These are phyloP conservation scores for Ophiothrix spiculata DNA, from an alignment of 35 echinoderm and acorn worm species.

Conservation along the genomic window DNA sequence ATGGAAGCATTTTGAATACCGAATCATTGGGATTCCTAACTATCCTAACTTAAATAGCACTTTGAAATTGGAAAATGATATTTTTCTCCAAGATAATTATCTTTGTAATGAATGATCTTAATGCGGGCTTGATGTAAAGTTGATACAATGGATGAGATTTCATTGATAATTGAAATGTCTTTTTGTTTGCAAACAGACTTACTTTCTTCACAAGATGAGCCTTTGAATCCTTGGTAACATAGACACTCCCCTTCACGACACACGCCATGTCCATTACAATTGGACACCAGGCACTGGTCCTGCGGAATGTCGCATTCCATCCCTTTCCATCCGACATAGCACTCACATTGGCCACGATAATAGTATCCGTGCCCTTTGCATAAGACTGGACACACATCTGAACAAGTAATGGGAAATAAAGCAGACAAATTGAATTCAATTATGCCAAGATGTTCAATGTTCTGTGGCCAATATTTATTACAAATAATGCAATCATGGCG, in stretches of 20 bases:
- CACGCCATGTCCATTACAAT: constrained; percentile 87
- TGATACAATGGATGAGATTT: too few species aligned
- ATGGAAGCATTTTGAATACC: too few species aligned
- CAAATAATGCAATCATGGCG: neutral
- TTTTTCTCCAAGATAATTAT: too few species aligned
- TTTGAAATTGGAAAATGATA: too few species aligned
- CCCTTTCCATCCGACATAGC: constrained; percentile 80
- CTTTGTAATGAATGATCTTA: too few species aligned
- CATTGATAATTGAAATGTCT: too few species aligned
- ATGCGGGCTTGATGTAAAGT: too few species aligned
- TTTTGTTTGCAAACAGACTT: too few species aligned
- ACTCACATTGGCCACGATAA: constrained; percentile 63
- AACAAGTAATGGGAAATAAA: neutral
- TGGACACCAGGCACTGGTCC: constrained; percentile 74
- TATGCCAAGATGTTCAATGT: neutral
- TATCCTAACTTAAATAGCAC: too few species aligned
- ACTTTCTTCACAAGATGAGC: constrained; percentile 81
- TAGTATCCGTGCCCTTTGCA: constrained; percentile 73
- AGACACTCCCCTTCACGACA: constrained; percentile 84
- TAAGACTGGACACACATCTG: constrained; percentile 89
- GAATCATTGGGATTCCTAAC: too few species aligned
- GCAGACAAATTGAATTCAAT: neutral
- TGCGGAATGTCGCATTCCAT: constrained; percentile 73
- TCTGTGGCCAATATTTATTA: too few species aligned
- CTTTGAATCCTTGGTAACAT: constrained; percentile 64